These are phyloP conservation scores for Enteromius unitaeniatus DNA, from an alignment of 2,797 vertebrate genomes.

Conservation along the genomic window DNA sequence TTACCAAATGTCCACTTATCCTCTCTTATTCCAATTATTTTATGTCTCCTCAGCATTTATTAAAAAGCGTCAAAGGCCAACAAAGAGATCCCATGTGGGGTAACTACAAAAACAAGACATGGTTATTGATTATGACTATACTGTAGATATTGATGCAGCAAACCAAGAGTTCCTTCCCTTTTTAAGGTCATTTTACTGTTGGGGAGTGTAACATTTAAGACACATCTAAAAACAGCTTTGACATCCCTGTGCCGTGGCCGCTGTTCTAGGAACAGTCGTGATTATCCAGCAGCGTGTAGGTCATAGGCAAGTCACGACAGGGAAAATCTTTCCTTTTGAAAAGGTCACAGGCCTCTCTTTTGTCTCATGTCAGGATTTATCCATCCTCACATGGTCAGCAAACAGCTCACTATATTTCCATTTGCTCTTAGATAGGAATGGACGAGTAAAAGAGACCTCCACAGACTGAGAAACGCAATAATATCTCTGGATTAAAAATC, in stretches of 20 bases:
- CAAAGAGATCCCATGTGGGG: background rate
- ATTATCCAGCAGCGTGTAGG: constrained; percentile 35
- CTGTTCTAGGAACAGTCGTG: constrained; percentile 19
- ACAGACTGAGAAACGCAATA: constrained; percentile 33
- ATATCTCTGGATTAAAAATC: constrained; percentile 20
- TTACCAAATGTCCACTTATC: background rate
- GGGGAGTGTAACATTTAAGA: constrained; percentile 25
- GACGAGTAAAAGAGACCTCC: constrained; percentile 62
- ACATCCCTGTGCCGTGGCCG: background rate
- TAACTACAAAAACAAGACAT: background rate
- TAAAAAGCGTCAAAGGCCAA: background rate
- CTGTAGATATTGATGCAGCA: background rate
- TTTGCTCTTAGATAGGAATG: constrained; percentile 64
- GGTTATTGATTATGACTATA: background rate
- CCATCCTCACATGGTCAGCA: background rate
- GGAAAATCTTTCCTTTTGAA: constrained; percentile 35
- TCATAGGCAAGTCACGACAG: constrained; percentile 24
- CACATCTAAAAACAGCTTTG: background rate
- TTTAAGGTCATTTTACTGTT: constrained; percentile 10
- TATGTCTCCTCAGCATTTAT: background rate
- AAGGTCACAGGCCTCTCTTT: constrained; percentile 53
- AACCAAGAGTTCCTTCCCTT: background rate
- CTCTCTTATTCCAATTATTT: background rate
- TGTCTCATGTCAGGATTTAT: constrained; percentile 55
- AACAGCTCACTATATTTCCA: constrained; percentile 58